phyloP scores from a whole-genome alignment of 2,888 invertebrate genomes.

The Andrena trimmerana region DNA sequence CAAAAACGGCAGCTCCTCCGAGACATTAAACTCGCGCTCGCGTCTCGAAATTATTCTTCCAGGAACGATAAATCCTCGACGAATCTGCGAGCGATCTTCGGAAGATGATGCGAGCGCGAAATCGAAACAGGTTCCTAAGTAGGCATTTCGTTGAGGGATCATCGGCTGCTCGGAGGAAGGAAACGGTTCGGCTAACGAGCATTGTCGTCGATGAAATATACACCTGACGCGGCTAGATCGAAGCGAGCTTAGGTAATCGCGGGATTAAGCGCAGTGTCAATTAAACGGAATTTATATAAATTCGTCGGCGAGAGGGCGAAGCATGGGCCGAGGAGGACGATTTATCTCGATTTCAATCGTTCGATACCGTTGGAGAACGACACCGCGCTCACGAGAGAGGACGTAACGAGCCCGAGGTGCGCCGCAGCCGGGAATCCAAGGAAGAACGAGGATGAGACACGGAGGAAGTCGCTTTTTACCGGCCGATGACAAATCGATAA shows the following conservation, averaged over 20 bases:
- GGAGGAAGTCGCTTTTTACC: slow-evolving; percentile 44
- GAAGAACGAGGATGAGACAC: background rate
- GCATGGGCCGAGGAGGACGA: background rate
- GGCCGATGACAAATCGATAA: slow-evolving; percentile 62
- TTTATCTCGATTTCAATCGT: slow-evolving; percentile 29
- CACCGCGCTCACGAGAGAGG: background rate
- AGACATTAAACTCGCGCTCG: background rate
- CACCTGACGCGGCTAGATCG: background rate
- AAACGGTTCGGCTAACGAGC: background rate
- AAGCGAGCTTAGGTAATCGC: background rate
- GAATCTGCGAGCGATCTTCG: background rate
- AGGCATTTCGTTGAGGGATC: background rate
- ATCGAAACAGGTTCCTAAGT: slow-evolving; percentile 17
- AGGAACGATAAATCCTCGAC: background rate
- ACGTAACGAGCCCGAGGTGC: slow-evolving; percentile 11
- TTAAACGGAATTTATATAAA: slow-evolving; percentile 38
- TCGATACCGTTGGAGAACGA: slow-evolving; percentile 19
- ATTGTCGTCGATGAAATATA: slow-evolving; percentile 7
- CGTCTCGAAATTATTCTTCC: background rate
- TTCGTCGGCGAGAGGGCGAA: slow-evolving; percentile 1
- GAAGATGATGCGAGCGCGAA: background rate
- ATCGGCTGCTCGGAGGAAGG: background rate
- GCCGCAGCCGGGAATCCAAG: background rate
- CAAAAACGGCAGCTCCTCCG: background rate
- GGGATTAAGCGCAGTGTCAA: slow-evolving; percentile 1